Base-by-base conservation (phyloP, 2,797 vertebrate genomes). In the Loris lydekkerianus region DNA sequence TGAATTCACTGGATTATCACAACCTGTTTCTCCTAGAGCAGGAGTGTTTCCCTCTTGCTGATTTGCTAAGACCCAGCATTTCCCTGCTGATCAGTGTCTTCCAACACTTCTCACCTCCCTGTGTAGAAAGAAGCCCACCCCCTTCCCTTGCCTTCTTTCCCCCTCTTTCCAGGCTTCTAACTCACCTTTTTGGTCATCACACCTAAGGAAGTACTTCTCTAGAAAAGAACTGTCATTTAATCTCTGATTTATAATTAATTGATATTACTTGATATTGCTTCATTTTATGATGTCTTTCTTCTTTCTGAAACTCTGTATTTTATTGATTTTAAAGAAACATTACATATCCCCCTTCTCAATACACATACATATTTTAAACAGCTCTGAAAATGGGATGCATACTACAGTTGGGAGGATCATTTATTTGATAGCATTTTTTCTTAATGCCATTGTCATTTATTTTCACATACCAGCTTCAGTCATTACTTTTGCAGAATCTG, bases 401-500 rank as follows among this genome's bases (percentile, higher is more conserved):
- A 40, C 58, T 85, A 78, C 7, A 58, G 2, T 82, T 58, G 20
- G 63, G 31, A 81, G 72, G 8, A 2, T 78, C 8, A 65, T 78
- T 73, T 78, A 63, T 76, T 91, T 49, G 34, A 21, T 34, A 17
- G 27, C 20, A 58, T 43, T 43, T 15, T 29, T 37, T 11, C 29
- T 14, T 84, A 84, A 61, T 58, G 69, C 17, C 18, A 3, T 10
- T 10, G 18, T 81, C 40, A n/a, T 85, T 92, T 65, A 69, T 82
- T 73, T 90, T 67, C 67, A 86, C 37, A 37, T 13, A 37, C 25
- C 18, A 81, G 56, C 31, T 78, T 93, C 89, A 96, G 93, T 63
- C 61, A 94, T 58, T 85, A 31, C 65, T 46, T 96, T 96, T 96
- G 65, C 25, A 27, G 27, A 25, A 92, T 96, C 86, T 93, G 15